phyloP scores from a whole-genome alignment of 2,888 invertebrate genomes.

The Drosophila paranaensis region DNA sequence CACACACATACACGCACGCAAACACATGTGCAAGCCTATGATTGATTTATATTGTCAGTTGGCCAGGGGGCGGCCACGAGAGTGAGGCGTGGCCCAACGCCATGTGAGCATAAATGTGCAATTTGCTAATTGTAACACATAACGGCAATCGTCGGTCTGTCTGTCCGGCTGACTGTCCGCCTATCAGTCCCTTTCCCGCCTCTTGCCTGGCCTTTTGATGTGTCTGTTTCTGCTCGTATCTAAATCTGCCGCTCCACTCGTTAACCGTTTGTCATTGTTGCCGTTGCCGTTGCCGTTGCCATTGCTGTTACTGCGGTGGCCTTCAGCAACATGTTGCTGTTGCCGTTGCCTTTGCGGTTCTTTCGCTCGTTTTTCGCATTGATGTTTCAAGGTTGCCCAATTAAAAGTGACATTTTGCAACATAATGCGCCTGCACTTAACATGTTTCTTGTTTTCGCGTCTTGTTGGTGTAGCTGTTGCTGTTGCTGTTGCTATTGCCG shows the following conservation, averaged over 20 bases:
- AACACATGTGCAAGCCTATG: slow-evolving; percentile 49
- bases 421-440: slow-evolving; percentile 79
- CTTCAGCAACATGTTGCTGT: slow-evolving; percentile 68
- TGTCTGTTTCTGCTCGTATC: slow-evolving; percentile 59
- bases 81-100: slow-evolving; percentile 54
- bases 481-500: slow-evolving; percentile 24
- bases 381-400: slow-evolving; percentile 83
- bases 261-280: slow-evolving; percentile 75
- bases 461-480: slow-evolving; percentile 33
- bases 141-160: slow-evolving; percentile 55
- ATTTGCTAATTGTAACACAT: slow-evolving; percentile 78
- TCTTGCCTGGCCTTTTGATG: slow-evolving; percentile 61
- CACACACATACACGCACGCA: slow-evolving; percentile 1
- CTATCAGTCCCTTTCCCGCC: slow-evolving; percentile 60
- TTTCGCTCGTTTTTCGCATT: slow-evolving; percentile 72
- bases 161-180: slow-evolving; percentile 13
- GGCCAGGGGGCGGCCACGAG: slow-evolving; percentile 31
- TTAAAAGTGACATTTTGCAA: slow-evolving; percentile 83
- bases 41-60: slow-evolving; percentile 77
- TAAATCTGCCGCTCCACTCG: slow-evolving; percentile 67
- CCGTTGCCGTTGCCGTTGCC: slow-evolving; percentile 29
- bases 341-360: slow-evolving; percentile 52
- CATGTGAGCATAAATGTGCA: slow-evolving; percentile 77
- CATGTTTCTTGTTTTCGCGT: slow-evolving; percentile 72
- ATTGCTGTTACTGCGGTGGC: slow-evolving; percentile 50